phyloP scores from a whole-genome alignment of 2,113 vertebrate species.

The Cepphus grylle region DNA sequence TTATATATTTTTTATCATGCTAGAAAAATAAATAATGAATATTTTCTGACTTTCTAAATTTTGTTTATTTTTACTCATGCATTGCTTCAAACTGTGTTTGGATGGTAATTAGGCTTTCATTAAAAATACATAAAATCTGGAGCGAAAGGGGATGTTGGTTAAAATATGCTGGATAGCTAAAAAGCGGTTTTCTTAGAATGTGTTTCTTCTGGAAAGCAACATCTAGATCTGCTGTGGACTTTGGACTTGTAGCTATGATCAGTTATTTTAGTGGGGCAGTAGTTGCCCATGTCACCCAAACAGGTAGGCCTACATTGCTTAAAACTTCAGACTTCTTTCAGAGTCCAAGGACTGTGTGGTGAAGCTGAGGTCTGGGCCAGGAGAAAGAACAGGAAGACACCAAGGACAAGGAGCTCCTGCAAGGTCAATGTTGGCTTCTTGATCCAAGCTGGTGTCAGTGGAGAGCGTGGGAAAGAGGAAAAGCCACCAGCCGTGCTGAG shows the following conservation, averaged over 20 bases:
- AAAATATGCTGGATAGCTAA: neutral
- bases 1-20: neutral
- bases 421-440: neutral
- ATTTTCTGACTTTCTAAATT: constrained; percentile 4
- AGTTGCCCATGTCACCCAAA: neutral
- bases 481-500: neutral
- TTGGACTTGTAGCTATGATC: neutral
- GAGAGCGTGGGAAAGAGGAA: neutral
- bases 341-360: neutral
- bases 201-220: neutral
- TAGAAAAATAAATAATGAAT: constrained; percentile 27
- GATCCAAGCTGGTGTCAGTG: neutral
- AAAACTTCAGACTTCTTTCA: neutral
- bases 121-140: constrained; percentile 7
- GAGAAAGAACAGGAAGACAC: neutral
- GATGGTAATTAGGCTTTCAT: neutral
- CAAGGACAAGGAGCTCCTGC: neutral
- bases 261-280: neutral
- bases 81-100: neutral
- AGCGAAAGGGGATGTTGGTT: neutral
- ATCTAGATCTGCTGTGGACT: neutral
- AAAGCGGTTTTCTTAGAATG: neutral
- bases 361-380: neutral
- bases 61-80: constrained; percentile 10
- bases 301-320: neutral